phyloP scores from a whole-genome alignment of 2,113 vertebrate species.

The Sinocyclocheilus grahami region DNA sequence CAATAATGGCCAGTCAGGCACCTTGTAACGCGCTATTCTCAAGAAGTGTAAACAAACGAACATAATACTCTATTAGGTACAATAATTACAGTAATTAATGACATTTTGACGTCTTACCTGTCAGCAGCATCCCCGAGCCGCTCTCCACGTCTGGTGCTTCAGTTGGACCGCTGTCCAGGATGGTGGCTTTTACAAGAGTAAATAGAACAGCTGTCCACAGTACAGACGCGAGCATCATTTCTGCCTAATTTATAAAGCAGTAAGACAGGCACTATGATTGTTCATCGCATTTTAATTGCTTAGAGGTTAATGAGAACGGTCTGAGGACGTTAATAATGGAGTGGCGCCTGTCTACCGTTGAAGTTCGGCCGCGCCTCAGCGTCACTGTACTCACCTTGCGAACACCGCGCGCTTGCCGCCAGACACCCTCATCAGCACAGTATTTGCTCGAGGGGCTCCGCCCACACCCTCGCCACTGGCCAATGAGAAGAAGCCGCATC shows the following conservation, averaged over 20 bases:
- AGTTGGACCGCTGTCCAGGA: slow-evolving; percentile 31
- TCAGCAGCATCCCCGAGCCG: slow-evolving; percentile 70
- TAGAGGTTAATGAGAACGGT: neutral
- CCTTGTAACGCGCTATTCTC: neutral
- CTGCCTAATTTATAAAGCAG: slow-evolving; percentile 4
- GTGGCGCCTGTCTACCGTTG: neutral
- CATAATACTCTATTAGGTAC: neutral
- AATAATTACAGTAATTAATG: neutral
- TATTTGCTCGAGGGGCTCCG: slow-evolving; percentile 37
- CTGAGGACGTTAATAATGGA: neutral
- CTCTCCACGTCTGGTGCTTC: slow-evolving; percentile 61
- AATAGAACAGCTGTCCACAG: slow-evolving; percentile 59
- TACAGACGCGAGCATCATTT: slow-evolving; percentile 54
- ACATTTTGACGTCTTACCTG: slow-evolving; percentile 63
- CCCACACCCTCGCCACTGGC: slow-evolving; percentile 54
- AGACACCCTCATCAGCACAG: neutral
- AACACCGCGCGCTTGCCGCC: neutral
- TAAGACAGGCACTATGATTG: neutral
- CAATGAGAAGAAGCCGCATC: slow-evolving; percentile 60
- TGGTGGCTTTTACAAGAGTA: slow-evolving; percentile 24
- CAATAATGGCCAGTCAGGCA: neutral
- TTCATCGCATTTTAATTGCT: slow-evolving; percentile 21
- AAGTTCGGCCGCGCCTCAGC: neutral
- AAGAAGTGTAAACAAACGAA: neutral
- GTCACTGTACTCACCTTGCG: neutral